Evolutionary conservation across 2,888 invertebrate genomes (phyloP), one percentile per base, ranked within the genome.

Genomic region (Ormyrus labotus): DNA sequence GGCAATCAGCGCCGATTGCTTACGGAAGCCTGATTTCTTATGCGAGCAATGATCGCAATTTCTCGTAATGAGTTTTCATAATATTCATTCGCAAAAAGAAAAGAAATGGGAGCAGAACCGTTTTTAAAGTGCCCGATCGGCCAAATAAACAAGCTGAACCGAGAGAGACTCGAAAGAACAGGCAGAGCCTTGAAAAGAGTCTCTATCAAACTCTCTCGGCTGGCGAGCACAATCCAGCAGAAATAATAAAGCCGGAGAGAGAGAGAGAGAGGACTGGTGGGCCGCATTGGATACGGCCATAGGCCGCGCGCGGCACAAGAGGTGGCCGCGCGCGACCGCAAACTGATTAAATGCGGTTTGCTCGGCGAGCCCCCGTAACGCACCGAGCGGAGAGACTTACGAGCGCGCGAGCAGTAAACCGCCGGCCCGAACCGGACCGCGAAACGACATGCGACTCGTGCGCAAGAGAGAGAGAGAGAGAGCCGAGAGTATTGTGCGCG

Each of bases 341-440:
- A 88, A 87, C 89, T 90, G 89, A 90, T 90, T 90, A 89, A 90
- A 89, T 89, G 89, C 87, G 89, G 89, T 89, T 84, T 85, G 78
- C 63, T 2, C 69, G 68, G 73, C 55, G 48, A 70, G 72, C 71
- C 60, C 63, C 70, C 67, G 68, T 68, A 58, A 34, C 34, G 50
- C 60, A 53, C 58, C 69, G 58, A 71, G 34, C 34, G 34, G 34
- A 34, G 34, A 34, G 68, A 61, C 78, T 74, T 75, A 73, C 78
- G 75, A 68, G 71, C 71, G 60, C 63, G 53, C 72, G 71, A 34
- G 81, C 74, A 68, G 70, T 80, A 77, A 73, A 73, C 76, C 71
- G 13, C 72, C 60, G 50, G 9, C 34, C 55, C 47, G 53, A 61
- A n/a, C n/a, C 45, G 65, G 57, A 74, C 67, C 69, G n/a, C 55